Base-by-base conservation (phyloP, 2,888 invertebrate species). In the Baccha elongata region DNA sequence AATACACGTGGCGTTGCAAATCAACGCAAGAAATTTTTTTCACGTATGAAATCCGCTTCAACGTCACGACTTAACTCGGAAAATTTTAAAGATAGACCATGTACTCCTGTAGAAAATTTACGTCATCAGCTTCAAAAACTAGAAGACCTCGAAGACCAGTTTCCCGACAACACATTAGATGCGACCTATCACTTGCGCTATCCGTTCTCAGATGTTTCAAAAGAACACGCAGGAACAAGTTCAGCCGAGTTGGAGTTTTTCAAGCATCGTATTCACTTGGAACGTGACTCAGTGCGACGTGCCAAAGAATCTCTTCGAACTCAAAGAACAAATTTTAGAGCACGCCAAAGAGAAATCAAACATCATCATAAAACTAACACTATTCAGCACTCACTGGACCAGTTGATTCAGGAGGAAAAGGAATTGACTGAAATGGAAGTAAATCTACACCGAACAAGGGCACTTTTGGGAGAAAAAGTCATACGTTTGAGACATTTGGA, bases 341-440 rank as follows among this genome's bases (percentile, higher is more conserved):
- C 94, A 85, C 92, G 92, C 64, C 95, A 93, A 90, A 93, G 92
- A 72, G 94, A 91, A 84, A 89, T 91, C 86, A 92, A 92, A 84
- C 92, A 92, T 83, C 90, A 91, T 1, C 90, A 90, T 75, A 90
- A 90, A 81, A 86, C 85, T 4, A 85, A 86, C 4, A 85, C 86
- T 1, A 87, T 87, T 1, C 86, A 89, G 2, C 90, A 89, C 26
- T 87, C 88, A 1, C 76, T 91, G 11, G 90, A 90, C 69, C 90
- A 91, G 75, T 75, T 89, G 23, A 91, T 91, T 32, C 89, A 96
- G 94, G 96, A 96, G 90, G 96, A 96, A 89, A 94, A 95, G 79
- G 96, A 96, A 84, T 91, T 95, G 1, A 96, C 96, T 0, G 96
- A 96, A 87, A 94, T 96, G 92, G 96, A 96, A 89, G 95, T 96